Evolutionary conservation across 2,113 vertebrate species (phyloP).

Genomic region (Ageneiosus marmoratus): DNA sequence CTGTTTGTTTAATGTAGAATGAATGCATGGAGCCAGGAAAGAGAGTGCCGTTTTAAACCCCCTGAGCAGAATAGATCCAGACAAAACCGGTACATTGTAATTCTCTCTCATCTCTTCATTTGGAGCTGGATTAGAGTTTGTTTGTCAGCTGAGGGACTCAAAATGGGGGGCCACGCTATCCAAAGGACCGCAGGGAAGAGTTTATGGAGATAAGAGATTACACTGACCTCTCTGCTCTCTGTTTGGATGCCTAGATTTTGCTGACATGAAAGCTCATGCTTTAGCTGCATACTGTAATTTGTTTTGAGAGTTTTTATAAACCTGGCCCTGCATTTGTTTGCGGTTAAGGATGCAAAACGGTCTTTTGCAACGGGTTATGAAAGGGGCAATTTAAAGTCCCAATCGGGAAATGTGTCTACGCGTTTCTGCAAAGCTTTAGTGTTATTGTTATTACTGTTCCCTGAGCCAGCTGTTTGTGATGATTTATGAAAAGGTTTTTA

Average conservation of each 20-base stretch:
- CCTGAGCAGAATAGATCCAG: slow-evolving; percentile 67
- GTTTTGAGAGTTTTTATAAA: slow-evolving; percentile 27
- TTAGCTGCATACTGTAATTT: slow-evolving; percentile 12
- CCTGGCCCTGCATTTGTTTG: slow-evolving; percentile 19
- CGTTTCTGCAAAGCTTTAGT: not conserved
- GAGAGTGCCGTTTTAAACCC: slow-evolving; percentile 56
- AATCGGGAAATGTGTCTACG: not conserved
- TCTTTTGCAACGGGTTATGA: slow-evolving; percentile 22
- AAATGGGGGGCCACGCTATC: not conserved
- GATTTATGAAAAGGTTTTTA: not conserved
- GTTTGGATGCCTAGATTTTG: slow-evolving; percentile 64
- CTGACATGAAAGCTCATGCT: slow-evolving; percentile 51
- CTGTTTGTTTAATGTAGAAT: slow-evolving; percentile 69
- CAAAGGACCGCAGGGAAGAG: not conserved
- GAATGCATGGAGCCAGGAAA: slow-evolving; percentile 52
- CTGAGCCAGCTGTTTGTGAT: not conserved
- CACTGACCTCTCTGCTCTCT: slow-evolving; percentile 50
- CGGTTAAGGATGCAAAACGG: slow-evolving; percentile 13
- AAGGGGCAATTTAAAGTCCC: slow-evolving; percentile 23
- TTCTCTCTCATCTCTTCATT: slow-evolving; percentile 56
- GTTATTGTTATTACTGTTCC: slow-evolving; percentile 19
- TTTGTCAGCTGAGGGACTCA: slow-evolving; percentile 62
- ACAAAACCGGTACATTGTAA: slow-evolving; percentile 59
- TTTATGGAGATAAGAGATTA: slow-evolving; percentile 62
- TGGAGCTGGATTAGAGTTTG: slow-evolving; percentile 59